These are phyloP conservation scores for Psix sp. DNA, from an alignment of 1,140 invertebrate genomes.

Conservation along the genomic window DNA sequence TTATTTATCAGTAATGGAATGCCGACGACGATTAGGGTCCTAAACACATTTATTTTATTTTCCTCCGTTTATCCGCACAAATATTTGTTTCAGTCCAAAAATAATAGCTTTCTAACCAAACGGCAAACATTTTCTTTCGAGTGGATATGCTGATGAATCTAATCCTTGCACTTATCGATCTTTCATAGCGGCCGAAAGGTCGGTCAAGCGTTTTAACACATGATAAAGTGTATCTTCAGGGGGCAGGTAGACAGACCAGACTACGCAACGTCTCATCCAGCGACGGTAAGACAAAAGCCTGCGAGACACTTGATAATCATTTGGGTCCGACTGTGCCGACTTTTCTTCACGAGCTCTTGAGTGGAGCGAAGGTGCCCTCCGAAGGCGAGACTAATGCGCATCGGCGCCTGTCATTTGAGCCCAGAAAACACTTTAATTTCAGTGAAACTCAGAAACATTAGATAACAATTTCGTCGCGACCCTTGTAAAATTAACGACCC, in stretches of 20 bases:
- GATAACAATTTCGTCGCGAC: constrained; percentile 6
- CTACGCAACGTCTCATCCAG: neutral
- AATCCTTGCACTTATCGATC: constrained; percentile 10
- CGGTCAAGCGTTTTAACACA: constrained; percentile 2
- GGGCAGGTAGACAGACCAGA: constrained; percentile 4
- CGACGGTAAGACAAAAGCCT: constrained; percentile 12
- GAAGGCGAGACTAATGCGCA: constrained; percentile 26
- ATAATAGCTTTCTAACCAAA: constrained; percentile 4
- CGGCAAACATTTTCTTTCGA: constrained; percentile 14
- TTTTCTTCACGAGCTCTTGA: constrained; percentile 16
- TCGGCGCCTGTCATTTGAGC: constrained; percentile 23
- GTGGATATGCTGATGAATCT: neutral
- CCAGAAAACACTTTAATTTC: constrained; percentile 23
- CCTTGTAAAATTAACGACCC: constrained; percentile 1
- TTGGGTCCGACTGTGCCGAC: constrained; percentile 5
- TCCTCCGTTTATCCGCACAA: neutral
- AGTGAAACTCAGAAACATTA: neutral
- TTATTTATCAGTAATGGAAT: neutral
- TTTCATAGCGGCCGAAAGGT: neutral
- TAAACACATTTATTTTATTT: neutral
- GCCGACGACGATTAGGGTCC: neutral
- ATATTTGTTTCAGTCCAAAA: constrained; percentile 16
- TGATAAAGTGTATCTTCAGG: neutral
- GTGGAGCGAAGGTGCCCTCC: neutral
- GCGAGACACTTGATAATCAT: constrained; percentile 5